These are phyloP conservation scores for Muschampia plurimacula DNA, from an alignment of 2,888 invertebrate genomes.

Conservation along the genomic window DNA sequence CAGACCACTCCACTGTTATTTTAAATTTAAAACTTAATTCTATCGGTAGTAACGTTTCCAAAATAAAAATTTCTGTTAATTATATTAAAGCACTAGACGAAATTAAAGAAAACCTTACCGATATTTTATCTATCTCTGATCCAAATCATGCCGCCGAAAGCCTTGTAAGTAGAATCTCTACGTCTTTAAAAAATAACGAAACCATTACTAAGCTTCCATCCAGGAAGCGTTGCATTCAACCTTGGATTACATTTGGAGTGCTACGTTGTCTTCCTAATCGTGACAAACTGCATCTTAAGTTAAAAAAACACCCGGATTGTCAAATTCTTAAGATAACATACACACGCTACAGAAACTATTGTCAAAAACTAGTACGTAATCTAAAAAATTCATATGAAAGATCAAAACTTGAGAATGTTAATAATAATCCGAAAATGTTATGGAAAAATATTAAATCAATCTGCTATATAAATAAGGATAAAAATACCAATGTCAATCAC, in stretches of 20 bases:
- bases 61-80: neutral
- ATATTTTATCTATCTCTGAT: neutral
- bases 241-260: neutral
- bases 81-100: neutral
- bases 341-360: neutral
- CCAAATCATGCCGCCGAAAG: neutral
- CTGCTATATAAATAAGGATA: neutral
- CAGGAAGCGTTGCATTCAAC: neutral
- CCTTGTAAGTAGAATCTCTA: neutral
- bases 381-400: neutral
- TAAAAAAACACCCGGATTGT: neutral
- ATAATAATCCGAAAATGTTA: neutral
- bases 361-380: neutral
- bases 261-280: neutral
- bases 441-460: slow-evolving; percentile 11
- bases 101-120: neutral
- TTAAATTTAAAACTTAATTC: neutral
- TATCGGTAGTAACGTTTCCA: neutral
- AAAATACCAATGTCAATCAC: neutral
- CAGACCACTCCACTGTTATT: neutral
- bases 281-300: neutral
- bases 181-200: neutral
- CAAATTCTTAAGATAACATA: neutral
- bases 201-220: neutral
- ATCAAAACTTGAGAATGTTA: neutral